Conservation (phyloP, 2,113 vertebrate species). For the Hypocryptadius cinnamomeus region DNA sequence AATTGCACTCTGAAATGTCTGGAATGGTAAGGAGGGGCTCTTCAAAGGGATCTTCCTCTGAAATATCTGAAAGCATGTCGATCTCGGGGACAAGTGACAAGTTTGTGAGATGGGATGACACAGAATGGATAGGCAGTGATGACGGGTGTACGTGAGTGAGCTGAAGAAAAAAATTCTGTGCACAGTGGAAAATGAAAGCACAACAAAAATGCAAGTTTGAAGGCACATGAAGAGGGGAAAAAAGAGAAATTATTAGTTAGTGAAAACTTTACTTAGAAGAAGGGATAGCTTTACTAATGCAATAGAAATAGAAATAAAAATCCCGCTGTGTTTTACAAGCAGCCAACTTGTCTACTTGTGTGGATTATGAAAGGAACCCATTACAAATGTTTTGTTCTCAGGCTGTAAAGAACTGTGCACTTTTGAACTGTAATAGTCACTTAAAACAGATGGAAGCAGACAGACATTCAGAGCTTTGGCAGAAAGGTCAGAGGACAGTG, state of each 20-base stretch:
- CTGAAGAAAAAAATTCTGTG: slow-evolving; percentile 57
- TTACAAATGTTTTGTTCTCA: background rate
- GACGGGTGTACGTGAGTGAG: slow-evolving; percentile 74
- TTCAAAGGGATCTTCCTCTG: slow-evolving; percentile 77
- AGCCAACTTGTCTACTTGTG: slow-evolving; percentile 28
- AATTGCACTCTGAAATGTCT: slow-evolving; percentile 42
- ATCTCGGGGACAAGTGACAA: slow-evolving; percentile 82
- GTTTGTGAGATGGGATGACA: slow-evolving; percentile 70
- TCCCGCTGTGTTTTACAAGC: background rate
- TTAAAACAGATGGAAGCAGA: slow-evolving; percentile 34
- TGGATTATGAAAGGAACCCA: background rate
- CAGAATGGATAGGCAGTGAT: slow-evolving; percentile 72
- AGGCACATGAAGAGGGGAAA: slow-evolving; percentile 49
- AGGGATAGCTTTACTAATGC: background rate
- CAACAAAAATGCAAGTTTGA: slow-evolving; percentile 43
- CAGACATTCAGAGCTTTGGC: slow-evolving; percentile 27
- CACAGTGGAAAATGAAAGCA: slow-evolving; percentile 36
- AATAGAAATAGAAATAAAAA: slow-evolving; percentile 18
- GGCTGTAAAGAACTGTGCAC: slow-evolving; percentile 2
- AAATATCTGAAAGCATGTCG: slow-evolving; percentile 87
- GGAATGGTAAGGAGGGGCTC: slow-evolving; percentile 56
- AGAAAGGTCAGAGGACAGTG: slow-evolving; percentile 38
- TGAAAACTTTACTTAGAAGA: slow-evolving; percentile 51
- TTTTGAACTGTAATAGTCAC: slow-evolving; percentile 23
- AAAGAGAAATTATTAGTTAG: slow-evolving; percentile 73